Conservation (phyloP, 2,113 vertebrate genomes). For the Gasterosteus nipponicus region DNA sequence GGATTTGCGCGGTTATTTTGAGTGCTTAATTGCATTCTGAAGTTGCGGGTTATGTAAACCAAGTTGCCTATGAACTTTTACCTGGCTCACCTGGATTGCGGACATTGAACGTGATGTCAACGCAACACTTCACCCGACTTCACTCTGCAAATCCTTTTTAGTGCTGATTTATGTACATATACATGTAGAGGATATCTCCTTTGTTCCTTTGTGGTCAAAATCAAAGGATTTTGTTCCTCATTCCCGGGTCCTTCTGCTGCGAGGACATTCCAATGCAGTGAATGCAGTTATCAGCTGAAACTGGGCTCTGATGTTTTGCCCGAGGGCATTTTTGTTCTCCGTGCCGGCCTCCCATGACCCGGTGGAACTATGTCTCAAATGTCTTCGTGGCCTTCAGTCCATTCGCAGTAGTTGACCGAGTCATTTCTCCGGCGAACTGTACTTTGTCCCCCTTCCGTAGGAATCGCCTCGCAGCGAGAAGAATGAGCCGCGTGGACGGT, state of each 20-base stretch:
- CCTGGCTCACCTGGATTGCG: background rate
- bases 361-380: background rate
- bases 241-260: background rate
- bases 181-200: background rate
- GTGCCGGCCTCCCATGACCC: background rate
- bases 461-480: conserved; percentile 16
- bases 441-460: conserved; percentile 1
- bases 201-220: background rate
- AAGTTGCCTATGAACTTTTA: background rate
- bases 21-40: no score
- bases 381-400: background rate
- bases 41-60: no score
- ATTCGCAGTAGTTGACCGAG: background rate
- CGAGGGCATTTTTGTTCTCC: background rate
- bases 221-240: background rate
- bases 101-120: background rate
- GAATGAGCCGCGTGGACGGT: conserved; percentile 77
- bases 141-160: background rate
- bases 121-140: background rate
- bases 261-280: background rate
- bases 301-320: background rate
- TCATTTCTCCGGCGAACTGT: conserved; percentile 3
- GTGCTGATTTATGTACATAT: background rate
- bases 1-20: background rate
- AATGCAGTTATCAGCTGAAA: background rate